phyloP scores from a whole-genome alignment of 2,797 vertebrate genomes.

The Tenualosa thibaudeaui region DNA sequence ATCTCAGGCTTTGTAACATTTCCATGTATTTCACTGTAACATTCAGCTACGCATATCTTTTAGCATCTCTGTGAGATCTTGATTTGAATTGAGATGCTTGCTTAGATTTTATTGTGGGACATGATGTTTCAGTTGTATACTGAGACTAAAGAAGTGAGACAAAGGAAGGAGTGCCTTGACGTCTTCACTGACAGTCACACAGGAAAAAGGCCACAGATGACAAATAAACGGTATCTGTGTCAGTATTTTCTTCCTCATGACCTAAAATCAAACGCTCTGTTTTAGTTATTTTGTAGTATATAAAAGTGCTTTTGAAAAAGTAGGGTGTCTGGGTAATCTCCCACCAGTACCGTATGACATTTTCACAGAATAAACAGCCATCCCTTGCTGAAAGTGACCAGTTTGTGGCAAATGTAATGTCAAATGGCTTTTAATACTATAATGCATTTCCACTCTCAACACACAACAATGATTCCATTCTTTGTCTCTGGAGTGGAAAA shows the following conservation, averaged over 20 bases:
- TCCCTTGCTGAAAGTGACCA: neutral
- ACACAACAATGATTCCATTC: neutral
- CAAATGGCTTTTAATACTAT: neutral
- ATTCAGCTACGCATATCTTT: neutral
- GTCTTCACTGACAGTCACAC: neutral
- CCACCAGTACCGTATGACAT: neutral
- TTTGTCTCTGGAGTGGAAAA: neutral
- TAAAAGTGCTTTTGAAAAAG: neutral
- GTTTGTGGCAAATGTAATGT: neutral
- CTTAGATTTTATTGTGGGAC: neutral
- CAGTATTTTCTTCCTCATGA: neutral
- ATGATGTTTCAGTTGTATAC: neutral
- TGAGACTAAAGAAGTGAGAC: neutral
- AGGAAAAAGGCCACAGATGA: neutral
- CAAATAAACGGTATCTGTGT: neutral
- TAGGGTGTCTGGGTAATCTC: neutral
- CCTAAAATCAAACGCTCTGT: neutral
- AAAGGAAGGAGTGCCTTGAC: neutral
- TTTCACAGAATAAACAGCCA: neutral
- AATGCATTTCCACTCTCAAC: neutral
- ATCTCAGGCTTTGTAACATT: neutral
- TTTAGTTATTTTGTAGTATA: neutral
- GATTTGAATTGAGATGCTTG: neutral
- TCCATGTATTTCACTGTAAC: neutral
- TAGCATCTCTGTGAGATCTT: neutral